Evolutionary conservation across 2,113 vertebrate genomes (phyloP).

Genomic region (Neolamprologus cancellatus): DNA sequence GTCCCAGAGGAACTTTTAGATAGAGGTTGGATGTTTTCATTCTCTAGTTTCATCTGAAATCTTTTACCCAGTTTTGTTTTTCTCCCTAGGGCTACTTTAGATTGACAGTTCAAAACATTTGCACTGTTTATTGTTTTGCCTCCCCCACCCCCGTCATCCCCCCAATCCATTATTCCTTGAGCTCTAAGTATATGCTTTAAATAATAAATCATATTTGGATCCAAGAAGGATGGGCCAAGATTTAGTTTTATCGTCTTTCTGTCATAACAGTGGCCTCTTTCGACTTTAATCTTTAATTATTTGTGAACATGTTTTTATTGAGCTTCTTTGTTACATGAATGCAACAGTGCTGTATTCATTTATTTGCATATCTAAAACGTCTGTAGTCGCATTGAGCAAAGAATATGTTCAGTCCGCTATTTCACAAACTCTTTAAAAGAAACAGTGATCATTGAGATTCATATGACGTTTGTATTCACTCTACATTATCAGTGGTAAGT

Average conservation of each 20-base stretch:
- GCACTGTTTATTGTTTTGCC: slow-evolving; percentile 57
- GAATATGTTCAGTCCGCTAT: neutral
- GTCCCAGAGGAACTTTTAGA: slow-evolving; percentile 56
- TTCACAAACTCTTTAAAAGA: neutral
- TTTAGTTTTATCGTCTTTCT: slow-evolving; percentile 20
- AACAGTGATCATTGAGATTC: neutral
- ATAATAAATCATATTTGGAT: slow-evolving; percentile 58
- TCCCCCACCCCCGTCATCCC: neutral
- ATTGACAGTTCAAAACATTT: slow-evolving; percentile 61
- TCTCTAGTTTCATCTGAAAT: slow-evolving; percentile 48
- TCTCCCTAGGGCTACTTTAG: slow-evolving; percentile 38
- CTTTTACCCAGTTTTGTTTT: slow-evolving; percentile 47
- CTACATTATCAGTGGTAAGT: slow-evolving; percentile 18
- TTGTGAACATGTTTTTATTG: neutral
- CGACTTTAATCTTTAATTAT: slow-evolving; percentile 2
- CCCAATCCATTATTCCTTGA: slow-evolving; percentile 3
- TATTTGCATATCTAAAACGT: neutral
- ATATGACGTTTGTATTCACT: neutral
- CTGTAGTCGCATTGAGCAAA: neutral
- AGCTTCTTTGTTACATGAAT: neutral
- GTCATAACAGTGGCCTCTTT: neutral
- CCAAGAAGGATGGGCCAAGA: neutral
- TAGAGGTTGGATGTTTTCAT: slow-evolving; percentile 29
- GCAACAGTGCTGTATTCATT: neutral
- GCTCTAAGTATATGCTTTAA: slow-evolving; percentile 42